These are phyloP conservation scores for Pyrochroa serraticornis DNA, from an alignment of 2,888 invertebrate genomes.

Conservation along the genomic window DNA sequence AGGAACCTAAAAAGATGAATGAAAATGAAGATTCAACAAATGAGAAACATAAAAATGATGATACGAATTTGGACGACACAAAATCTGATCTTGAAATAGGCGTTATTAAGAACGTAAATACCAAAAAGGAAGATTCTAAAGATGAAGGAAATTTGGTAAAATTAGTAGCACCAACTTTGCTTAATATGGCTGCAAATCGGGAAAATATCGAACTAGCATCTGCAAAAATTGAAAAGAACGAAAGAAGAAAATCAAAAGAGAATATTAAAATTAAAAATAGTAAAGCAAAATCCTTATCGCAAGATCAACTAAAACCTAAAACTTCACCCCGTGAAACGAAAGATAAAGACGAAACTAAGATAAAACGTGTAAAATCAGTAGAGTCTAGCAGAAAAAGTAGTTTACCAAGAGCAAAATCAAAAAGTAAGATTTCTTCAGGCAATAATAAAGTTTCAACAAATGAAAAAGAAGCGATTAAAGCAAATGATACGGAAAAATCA, in stretches of 20 bases:
- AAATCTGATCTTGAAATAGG: too few relatives aligned
- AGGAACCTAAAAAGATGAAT: too few relatives aligned
- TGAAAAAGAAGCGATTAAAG: not conserved
- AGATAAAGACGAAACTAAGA: constrained; percentile 7
- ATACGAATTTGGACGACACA: too few relatives aligned
- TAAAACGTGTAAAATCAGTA: constrained; percentile 22
- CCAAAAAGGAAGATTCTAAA: not conserved
- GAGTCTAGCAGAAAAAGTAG: constrained; percentile 12
- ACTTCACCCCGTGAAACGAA: not conserved
- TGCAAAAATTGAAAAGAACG: constrained; percentile 1
- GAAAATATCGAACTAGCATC: not conserved
- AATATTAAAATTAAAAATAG: constrained; percentile 16
- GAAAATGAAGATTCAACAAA: not conserved
- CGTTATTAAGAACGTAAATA: not conserved
- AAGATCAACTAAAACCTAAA: constrained; percentile 12
- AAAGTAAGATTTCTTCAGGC: constrained; percentile 4
- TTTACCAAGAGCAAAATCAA: constrained; percentile 3
- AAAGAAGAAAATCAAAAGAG: constrained; percentile 17
- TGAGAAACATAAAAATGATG: too few relatives aligned
- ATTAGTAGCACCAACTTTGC: not conserved
- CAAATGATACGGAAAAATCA: constrained; percentile 4
- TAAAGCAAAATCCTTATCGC: constrained; percentile 16
- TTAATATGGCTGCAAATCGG: not conserved
- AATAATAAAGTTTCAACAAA: constrained; percentile 2
- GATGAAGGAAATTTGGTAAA: not conserved